phyloP scores from a whole-genome alignment of 1,140 invertebrate genomes.

The Drosophila cardini region DNA sequence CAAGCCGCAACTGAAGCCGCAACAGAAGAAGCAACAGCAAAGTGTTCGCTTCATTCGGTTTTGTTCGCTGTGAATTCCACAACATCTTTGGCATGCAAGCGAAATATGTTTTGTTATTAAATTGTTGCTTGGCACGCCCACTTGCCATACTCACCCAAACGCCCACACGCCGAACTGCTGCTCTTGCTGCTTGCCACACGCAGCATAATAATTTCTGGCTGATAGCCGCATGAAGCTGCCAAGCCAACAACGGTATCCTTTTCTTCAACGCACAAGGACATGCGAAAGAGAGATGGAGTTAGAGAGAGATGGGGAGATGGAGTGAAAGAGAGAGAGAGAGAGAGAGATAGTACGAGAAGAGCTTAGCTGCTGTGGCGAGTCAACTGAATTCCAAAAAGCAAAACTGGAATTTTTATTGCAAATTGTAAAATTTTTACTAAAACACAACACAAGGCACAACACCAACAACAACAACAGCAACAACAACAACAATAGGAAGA shows the following conservation, averaged over 20 bases:
- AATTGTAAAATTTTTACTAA: slow-evolving; percentile 80
- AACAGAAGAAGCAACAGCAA: slow-evolving; percentile 7
- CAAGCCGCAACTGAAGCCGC: neutral
- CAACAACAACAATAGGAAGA: slow-evolving; percentile 30
- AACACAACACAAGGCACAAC: slow-evolving; percentile 51
- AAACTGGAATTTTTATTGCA: slow-evolving; percentile 83
- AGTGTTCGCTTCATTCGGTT: slow-evolving; percentile 46
- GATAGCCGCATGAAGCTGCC: slow-evolving; percentile 52
- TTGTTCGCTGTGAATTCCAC: slow-evolving; percentile 67
- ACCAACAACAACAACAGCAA: slow-evolving; percentile 30
- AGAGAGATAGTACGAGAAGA: no score
- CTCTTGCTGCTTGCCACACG: slow-evolving; percentile 9
- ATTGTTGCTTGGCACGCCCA: slow-evolving; percentile 74
- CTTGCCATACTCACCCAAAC: slow-evolving; percentile 19
- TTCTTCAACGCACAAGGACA: slow-evolving; percentile 54
- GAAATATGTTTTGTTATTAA: slow-evolving; percentile 83
- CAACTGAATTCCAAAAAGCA: slow-evolving; percentile 79
- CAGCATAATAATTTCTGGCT: slow-evolving; percentile 78
- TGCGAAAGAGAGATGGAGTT: no score
- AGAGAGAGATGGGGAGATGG: no score
- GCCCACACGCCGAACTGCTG: slow-evolving; percentile 3
- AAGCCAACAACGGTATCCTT: slow-evolving; percentile 51
- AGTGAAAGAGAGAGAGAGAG: no score
- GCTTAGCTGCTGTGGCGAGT: slow-evolving; percentile 25
- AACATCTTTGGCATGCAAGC: slow-evolving; percentile 77